Conservation (phyloP, 2,113 vertebrate genomes). For the Calyptomena viridis region DNA sequence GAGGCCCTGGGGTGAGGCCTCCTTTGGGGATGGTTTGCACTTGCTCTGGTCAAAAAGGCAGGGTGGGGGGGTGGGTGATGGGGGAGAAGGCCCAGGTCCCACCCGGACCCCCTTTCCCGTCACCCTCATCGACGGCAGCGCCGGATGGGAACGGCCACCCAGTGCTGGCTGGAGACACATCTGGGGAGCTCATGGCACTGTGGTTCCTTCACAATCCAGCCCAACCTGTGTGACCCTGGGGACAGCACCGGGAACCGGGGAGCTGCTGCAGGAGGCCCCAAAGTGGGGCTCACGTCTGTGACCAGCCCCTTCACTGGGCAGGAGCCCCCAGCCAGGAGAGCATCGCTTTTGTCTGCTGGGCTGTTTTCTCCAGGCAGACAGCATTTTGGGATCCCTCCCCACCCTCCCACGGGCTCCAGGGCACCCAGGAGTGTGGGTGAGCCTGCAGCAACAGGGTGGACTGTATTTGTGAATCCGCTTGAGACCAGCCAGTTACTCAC, state of each 20-base stretch:
- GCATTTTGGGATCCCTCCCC: neutral
- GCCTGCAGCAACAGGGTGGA: conserved; percentile 78
- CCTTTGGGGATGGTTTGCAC: conserved; percentile 17
- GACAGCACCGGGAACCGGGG: neutral
- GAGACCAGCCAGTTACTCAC: conserved; percentile 87
- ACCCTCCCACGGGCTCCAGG: neutral
- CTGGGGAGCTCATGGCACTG: conserved; percentile 30
- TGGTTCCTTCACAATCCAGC: conserved; percentile 78
- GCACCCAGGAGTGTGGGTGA: accelerated
- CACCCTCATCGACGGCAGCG: conserved; percentile 6
- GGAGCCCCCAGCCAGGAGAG: neutral
- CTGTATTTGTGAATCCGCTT: conserved; percentile 77
- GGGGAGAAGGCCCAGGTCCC: conserved; percentile 3
- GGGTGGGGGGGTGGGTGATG: neutral
- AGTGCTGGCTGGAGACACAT: conserved; percentile 33
- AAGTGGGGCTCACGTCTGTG: neutral
- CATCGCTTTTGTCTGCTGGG: neutral
- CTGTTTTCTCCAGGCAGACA: neutral
- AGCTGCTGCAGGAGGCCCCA: neutral
- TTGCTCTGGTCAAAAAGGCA: neutral
- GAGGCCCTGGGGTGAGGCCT: conserved; percentile 30
- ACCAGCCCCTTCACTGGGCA: neutral
- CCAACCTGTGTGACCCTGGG: conserved; percentile 67
- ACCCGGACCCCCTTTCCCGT: conserved; percentile 1
- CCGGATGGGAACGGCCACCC: neutral